Percentiles rank a stretch among this genome's conserved stretches.
Evolutionary conservation across 2,113 vertebrate genomes (phyloP).

Genomic region (Tragelaphus buxtoni): DNA sequence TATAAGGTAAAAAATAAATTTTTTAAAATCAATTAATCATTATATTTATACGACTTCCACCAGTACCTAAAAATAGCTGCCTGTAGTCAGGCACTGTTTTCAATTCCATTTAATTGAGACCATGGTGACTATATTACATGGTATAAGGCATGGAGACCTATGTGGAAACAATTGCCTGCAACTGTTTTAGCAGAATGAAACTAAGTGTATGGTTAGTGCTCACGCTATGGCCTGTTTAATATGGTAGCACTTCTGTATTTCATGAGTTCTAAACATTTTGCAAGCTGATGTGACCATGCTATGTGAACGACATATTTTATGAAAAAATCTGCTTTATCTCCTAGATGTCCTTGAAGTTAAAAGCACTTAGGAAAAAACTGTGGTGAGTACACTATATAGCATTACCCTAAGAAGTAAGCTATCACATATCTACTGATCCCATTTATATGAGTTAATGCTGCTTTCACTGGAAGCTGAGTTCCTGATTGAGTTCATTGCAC

Average conservation of each 20-base stretch:
- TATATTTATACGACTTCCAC: neutral
- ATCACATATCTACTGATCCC: neutral
- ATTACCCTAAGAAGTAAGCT: neutral
- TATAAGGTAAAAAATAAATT: neutral
- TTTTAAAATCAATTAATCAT: neutral
- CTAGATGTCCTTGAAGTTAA: neutral
- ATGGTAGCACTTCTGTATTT: neutral
- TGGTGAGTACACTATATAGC: neutral
- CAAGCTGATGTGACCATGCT: neutral
- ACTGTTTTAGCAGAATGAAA: neutral
- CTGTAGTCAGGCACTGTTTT: neutral
- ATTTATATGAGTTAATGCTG: neutral
- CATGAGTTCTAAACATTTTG: conserved; percentile 29
- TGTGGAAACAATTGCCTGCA: neutral
- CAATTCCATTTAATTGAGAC: neutral
- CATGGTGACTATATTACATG: neutral
- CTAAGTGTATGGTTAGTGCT: neutral
- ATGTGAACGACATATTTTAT: neutral
- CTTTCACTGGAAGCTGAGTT: neutral
- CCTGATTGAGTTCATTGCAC: neutral
- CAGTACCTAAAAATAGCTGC: neutral
- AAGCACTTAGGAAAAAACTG: conserved; percentile 29
- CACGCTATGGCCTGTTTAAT: neutral
- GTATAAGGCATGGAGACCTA: neutral
- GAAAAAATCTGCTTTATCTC: neutral